A percentile compares a stretch with the other conserved stretches of the same genome.
These are phyloP conservation scores for Labroides dimidiatus DNA, from an alignment of 2,797 vertebrate species.

Conservation along the genomic window DNA sequence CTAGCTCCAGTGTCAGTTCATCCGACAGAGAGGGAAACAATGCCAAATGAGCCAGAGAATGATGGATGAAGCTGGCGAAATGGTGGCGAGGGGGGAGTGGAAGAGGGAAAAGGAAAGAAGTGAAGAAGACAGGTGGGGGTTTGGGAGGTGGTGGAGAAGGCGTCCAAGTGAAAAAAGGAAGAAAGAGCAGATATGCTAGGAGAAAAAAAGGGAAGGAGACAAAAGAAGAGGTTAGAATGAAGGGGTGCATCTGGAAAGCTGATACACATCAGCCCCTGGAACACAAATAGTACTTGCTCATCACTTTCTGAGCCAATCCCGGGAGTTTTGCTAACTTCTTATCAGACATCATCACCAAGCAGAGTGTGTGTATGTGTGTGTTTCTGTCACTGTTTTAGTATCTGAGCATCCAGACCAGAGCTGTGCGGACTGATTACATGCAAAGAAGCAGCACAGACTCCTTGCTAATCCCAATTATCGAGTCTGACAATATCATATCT, in stretches of 20 bases:
- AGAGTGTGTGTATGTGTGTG: conserved; percentile 1
- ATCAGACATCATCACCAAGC: conserved; percentile 32
- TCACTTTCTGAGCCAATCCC: conserved; percentile 38
- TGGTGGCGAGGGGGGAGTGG: conserved; percentile 45
- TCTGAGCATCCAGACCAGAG: conserved; percentile 12
- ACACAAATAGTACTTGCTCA: conserved; percentile 48
- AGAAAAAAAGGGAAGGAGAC: conserved; percentile 8
- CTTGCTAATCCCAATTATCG: conserved; percentile 57
- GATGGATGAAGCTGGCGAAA: conserved; percentile 82
- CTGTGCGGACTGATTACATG: conserved; percentile 27
- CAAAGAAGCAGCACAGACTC: conserved; percentile 39
- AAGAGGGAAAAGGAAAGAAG: conserved; percentile 1
- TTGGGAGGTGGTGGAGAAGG: conserved; percentile 14
- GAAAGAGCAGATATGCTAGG: conserved; percentile 13
- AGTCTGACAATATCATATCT: conserved; percentile 51
- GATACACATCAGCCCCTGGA: conserved; percentile 45
- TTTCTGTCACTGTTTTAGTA: conserved; percentile 27
- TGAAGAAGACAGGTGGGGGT: conserved; percentile 57
- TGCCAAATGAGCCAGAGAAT: conserved; percentile 83
- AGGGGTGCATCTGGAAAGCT: conserved; percentile 36
- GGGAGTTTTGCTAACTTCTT: conserved; percentile 44
- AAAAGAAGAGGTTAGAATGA: conserved; percentile 29
- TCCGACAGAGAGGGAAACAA: conserved; percentile 82
- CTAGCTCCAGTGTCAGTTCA: conserved; percentile 80
- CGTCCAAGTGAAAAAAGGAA: conserved; percentile 5